Evolutionary conservation across 2,113 vertebrate species (phyloP).

Genomic region (Shinisaurus crocodilurus): DNA sequence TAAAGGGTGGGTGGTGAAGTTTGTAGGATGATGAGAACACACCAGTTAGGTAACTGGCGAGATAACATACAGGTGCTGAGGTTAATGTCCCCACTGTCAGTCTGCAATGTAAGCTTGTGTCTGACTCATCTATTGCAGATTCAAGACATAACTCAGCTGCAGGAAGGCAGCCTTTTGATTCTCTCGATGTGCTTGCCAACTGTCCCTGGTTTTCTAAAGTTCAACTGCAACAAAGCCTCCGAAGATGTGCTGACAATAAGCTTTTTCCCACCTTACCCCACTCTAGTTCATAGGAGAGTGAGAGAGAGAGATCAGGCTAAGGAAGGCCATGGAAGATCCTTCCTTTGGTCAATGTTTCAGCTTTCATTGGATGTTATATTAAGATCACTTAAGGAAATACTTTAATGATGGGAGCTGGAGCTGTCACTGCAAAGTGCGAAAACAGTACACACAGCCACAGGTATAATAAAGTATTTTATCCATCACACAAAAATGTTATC

Average conservation of each 20-base stretch:
- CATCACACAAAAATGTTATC: background rate
- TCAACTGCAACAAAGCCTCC: background rate
- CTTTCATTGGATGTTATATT: rapidly evolving
- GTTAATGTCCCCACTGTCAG: background rate
- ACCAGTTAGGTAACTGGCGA: background rate
- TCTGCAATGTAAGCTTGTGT: background rate
- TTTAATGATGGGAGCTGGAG: background rate
- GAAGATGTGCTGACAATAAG: background rate
- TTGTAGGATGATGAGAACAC: background rate
- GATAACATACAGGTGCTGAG: background rate
- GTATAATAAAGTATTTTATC: background rate
- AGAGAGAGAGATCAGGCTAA: background rate
- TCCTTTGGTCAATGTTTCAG: background rate
- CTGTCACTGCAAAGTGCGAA: constrained; percentile 11
- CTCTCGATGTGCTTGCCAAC: constrained; percentile 17
- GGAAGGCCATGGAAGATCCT: background rate
- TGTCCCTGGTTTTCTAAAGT: background rate
- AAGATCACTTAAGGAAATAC: rapidly evolving
- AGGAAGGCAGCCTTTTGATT: constrained; percentile 32
- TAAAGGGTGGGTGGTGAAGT: background rate
- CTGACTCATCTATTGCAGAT: constrained; percentile 14
- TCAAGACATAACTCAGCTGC: constrained; percentile 36
- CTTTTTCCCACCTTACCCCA: background rate
- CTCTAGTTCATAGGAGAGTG: background rate
- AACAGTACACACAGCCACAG: background rate